Percentiles rank a stretch among this genome's conserved stretches.
Evolutionary conservation across 1,140 invertebrate species (phyloP).

Genomic region (Heliconius hewitsoni): DNA sequence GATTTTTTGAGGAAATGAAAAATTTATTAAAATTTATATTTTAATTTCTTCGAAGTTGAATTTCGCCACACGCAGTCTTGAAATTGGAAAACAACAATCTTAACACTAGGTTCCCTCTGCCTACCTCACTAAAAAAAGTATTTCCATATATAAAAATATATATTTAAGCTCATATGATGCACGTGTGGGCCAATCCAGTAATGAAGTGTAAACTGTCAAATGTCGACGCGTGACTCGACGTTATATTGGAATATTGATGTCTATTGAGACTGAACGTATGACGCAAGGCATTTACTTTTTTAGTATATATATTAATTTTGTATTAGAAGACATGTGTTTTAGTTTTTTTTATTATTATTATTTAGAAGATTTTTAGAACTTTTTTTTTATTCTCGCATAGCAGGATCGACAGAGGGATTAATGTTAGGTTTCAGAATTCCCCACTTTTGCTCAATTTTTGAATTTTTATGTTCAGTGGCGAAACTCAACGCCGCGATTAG

Average conservation of each 20-base stretch:
- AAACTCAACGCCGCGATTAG: too few relatives aligned
- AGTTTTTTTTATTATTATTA: neutral
- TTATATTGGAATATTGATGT: slow-evolving; percentile 23
- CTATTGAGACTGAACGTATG: slow-evolving; percentile 11
- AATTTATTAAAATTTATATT: too few relatives aligned
- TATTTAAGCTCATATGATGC: neutral
- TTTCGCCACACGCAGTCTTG: neutral
- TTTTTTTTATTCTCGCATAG: too few relatives aligned
- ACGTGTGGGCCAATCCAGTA: slow-evolving; percentile 5
- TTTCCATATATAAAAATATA: neutral
- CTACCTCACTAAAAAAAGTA: neutral
- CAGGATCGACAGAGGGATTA: too few relatives aligned
- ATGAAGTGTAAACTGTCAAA: slow-evolving; percentile 23
- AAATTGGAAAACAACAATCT: neutral
- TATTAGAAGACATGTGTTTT: neutral
- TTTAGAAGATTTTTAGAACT: neutral
- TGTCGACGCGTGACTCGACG: slow-evolving; percentile 19
- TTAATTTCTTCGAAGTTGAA: too few relatives aligned
- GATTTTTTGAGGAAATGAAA: too few relatives aligned
- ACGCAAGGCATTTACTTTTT: slow-evolving; percentile 2
- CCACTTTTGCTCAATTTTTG: too few relatives aligned
- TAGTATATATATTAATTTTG: neutral
- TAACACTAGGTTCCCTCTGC: neutral
- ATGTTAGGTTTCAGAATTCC: too few relatives aligned
- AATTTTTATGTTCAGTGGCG: too few relatives aligned